phyloP scores from a whole-genome alignment of 2,888 invertebrate genomes.

The Rhodophaea formosa region DNA sequence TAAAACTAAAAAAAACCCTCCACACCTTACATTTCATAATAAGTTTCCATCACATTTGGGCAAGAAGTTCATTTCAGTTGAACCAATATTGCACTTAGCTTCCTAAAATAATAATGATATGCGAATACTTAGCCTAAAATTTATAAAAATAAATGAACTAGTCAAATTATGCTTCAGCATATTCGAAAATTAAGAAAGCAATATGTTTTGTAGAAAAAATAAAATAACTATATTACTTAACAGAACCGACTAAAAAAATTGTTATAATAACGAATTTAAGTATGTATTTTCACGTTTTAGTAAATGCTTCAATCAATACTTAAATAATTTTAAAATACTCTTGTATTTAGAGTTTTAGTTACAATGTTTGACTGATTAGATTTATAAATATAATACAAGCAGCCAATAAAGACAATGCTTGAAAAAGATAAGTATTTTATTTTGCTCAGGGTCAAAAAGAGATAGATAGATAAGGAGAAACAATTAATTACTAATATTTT shows the following conservation, averaged over 20 bases:
- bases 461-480: not conserved
- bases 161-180: slow-evolving; percentile 4
- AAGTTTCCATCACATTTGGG: slow-evolving; percentile 49
- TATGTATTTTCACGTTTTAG: not conserved
- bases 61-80: slow-evolving; percentile 56
- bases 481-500: slow-evolving; percentile 37
- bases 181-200: slow-evolving; percentile 22
- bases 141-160: slow-evolving; percentile 12
- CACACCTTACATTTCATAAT: not conserved
- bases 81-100: slow-evolving; percentile 65
- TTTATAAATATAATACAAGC: not conserved
- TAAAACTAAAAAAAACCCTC: too few species aligned
- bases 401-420: not conserved
- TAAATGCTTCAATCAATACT: not conserved
- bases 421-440: not conserved
- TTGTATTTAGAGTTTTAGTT: not conserved
- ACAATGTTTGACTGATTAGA: not conserved
- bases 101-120: slow-evolving; percentile 60
- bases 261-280: not conserved
- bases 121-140: slow-evolving; percentile 53
- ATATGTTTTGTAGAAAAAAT: slow-evolving; percentile 25
- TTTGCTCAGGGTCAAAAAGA: not conserved
- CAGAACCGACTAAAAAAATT: not conserved
- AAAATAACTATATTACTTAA: not conserved
- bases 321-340: not conserved